Percentiles rank a stretch among this genome's conserved stretches.
Evolutionary conservation across 1,140 invertebrate species (phyloP).

Genomic region (Papilio aristodemus): DNA sequence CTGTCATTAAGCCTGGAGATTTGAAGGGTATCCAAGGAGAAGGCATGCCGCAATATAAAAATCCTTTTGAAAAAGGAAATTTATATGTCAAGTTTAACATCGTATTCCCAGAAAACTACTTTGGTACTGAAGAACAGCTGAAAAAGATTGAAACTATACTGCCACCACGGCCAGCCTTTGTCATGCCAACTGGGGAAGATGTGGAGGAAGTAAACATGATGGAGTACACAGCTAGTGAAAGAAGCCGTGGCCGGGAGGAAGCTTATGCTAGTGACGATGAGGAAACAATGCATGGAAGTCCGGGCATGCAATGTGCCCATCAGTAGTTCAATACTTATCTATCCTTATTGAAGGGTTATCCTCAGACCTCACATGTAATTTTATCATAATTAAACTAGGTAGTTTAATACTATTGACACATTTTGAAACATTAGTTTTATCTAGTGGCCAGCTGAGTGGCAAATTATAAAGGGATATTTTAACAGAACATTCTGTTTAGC

Average conservation of each 20-base stretch:
- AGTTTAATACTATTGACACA: constrained; percentile 47
- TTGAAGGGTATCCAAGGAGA: constrained; percentile 90
- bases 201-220: constrained; percentile 91
- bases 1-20: constrained; percentile 89
- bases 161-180: constrained; percentile 84
- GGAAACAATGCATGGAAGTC: constrained; percentile 80
- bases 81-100: constrained; percentile 94
- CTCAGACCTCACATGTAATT: constrained; percentile 72
- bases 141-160: constrained; percentile 87
- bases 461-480: constrained; percentile 27
- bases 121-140: constrained; percentile 85
- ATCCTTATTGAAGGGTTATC: constrained; percentile 56
- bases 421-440: constrained; percentile 22
- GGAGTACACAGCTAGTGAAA: constrained; percentile 85
- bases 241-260: constrained; percentile 79
- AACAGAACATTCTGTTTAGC: constrained; percentile 3
- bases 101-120: constrained; percentile 91
- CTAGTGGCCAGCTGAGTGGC: neutral
- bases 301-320: constrained; percentile 86
- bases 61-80: constrained; percentile 91
- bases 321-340: constrained; percentile 81
- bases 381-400: constrained; percentile 60
- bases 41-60: constrained; percentile 94
- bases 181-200: constrained; percentile 86
- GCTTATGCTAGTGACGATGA: constrained; percentile 87